Percentiles rank a stretch among this genome's conserved stretches.
Evolutionary conservation across 1,140 invertebrate species (phyloP).

Genomic region (Rhopalosiphum maidis): DNA sequence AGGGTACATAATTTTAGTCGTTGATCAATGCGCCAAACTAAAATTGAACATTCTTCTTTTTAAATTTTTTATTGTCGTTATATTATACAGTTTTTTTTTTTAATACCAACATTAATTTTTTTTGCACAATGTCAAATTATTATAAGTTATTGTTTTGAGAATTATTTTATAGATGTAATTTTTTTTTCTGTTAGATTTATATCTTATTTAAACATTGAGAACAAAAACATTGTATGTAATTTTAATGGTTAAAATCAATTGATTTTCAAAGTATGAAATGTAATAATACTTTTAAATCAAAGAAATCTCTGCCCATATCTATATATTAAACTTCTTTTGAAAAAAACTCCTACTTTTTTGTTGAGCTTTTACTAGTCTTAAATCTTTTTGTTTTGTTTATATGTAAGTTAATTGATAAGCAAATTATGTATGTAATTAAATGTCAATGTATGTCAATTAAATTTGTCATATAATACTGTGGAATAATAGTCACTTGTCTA

Average conservation of each 20-base stretch:
- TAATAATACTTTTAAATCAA: background rate
- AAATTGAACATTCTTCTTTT: background rate
- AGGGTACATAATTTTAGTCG: background rate
- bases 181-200: background rate
- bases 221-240: background rate
- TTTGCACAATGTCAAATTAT: background rate
- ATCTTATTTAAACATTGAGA: background rate
- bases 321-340: background rate
- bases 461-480: background rate
- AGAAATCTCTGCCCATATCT: background rate
- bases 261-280: background rate
- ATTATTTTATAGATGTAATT: background rate
- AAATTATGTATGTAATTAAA: background rate
- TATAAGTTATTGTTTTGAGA: background rate
- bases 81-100: background rate
- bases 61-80: background rate
- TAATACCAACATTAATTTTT: background rate
- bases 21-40: background rate
- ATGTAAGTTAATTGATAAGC: background rate
- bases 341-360: background rate
- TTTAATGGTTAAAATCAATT: background rate
- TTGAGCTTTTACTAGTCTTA: conserved; percentile 25
- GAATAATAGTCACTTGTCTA: conserved; percentile 10
- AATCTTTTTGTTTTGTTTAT: background rate
- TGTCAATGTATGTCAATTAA: background rate